phyloP scores from a whole-genome alignment of 2,888 invertebrate species.

The Peribatodes rhomboidaria region DNA sequence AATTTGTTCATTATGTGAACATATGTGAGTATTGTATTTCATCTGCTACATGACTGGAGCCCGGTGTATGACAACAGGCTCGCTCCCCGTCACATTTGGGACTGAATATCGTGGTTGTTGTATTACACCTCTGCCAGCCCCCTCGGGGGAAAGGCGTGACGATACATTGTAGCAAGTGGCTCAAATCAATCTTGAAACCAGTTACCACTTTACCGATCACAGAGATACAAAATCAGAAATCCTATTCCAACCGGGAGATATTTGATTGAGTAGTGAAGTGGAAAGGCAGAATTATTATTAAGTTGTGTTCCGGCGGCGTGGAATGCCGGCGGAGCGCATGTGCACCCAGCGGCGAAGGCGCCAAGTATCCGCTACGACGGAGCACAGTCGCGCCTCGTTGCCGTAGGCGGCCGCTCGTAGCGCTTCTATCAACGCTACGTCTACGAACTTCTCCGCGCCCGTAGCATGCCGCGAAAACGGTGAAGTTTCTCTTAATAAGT shows the following conservation, averaged over 20 bases:
- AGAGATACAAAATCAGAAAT: conserved; percentile 48
- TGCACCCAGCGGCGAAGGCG: conserved; percentile 66
- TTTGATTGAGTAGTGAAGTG: conserved; percentile 58
- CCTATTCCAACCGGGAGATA: conserved; percentile 45
- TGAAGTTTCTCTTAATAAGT: conserved; percentile 63
- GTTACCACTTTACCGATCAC: conserved; percentile 27
- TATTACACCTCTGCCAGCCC: too few species aligned
- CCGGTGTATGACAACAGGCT: too few species aligned
- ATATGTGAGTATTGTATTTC: too few species aligned
- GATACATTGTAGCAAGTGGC: not conserved
- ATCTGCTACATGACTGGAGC: too few species aligned
- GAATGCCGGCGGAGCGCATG: conserved; percentile 69
- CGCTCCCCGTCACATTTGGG: too few species aligned
- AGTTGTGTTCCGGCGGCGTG: conserved; percentile 57
- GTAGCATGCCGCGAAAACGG: conserved; percentile 65
- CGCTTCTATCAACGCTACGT: conserved; percentile 50
- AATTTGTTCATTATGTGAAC: too few species aligned
- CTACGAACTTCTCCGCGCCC: conserved; percentile 69
- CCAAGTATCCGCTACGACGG: conserved; percentile 49
- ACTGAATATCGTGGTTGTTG: too few species aligned
- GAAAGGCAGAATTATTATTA: conserved; percentile 59
- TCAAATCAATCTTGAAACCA: conserved; percentile 7
- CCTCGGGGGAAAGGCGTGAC: too few species aligned
- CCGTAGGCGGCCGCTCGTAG: conserved; percentile 66
- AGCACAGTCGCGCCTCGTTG: conserved; percentile 68